Conservation (phyloP, 2,113 vertebrate genomes). For the Oostethus manadensis region DNA sequence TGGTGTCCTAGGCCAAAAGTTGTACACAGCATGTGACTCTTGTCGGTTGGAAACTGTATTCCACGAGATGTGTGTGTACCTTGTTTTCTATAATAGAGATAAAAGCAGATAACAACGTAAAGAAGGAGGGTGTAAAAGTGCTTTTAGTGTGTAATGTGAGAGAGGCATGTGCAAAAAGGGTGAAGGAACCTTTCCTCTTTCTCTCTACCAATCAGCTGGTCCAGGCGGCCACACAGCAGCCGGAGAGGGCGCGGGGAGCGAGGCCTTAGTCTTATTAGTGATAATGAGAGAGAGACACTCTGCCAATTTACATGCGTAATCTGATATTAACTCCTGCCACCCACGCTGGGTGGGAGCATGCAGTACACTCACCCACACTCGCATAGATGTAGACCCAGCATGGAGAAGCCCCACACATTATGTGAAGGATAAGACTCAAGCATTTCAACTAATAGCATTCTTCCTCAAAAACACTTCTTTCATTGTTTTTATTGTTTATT, state of each 20-base stretch:
- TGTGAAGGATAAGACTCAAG: not conserved
- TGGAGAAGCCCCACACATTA: slow-evolving; percentile 12
- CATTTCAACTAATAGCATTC: not conserved
- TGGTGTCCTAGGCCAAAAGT: not conserved
- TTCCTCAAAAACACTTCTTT: not conserved
- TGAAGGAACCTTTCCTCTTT: slow-evolving; percentile 8
- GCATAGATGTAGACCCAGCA: slow-evolving; percentile 1
- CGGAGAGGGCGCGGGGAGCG: slow-evolving; percentile 45
- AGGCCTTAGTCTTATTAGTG: slow-evolving; percentile 71
- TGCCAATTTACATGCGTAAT: slow-evolving; percentile 74
- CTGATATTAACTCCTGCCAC: slow-evolving; percentile 73
- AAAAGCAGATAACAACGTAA: not conserved
- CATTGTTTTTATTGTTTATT: too few relatives aligned
- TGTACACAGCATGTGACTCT: not conserved
- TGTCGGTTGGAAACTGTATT: not conserved
- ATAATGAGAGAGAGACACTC: slow-evolving; percentile 74
- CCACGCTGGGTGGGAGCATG: slow-evolving; percentile 37
- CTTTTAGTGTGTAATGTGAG: not conserved
- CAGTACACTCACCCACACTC: slow-evolving; percentile 1
- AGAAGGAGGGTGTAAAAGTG: not conserved
- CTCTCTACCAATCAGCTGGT: slow-evolving; percentile 31
- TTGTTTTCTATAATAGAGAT: not conserved
- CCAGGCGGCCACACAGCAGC: slow-evolving; percentile 38
- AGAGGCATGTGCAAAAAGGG: slow-evolving; percentile 8
- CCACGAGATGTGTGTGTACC: not conserved